Evolutionary conservation across 2,797 vertebrate species (phyloP), one percentile per base, ranked within the genome.

Genomic region (Poeciliopsis turneri): DNA sequence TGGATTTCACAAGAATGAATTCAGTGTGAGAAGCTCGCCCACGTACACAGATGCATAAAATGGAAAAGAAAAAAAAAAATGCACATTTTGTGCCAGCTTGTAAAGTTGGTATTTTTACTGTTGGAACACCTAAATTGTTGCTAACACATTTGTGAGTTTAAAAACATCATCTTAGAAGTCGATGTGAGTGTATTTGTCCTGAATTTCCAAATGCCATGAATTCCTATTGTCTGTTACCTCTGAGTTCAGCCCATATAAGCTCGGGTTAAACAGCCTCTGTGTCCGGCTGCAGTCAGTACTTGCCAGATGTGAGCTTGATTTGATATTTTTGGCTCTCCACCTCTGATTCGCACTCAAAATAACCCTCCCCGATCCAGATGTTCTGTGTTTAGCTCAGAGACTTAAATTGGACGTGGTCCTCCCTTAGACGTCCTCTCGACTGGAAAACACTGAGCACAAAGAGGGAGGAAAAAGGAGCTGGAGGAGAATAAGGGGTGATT

Each of bases 321-420:
- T 90, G 86, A 90, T 92, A 86, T 87, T 77, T 90, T 88, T 92
- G 91, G 87, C 87, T 13, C 51, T 6, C 43, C 53, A 57, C 25
- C 72, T 77, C 81, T 57, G 75, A 55, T 81, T 83, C 61, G 66
- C 78, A 43, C 75, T 79, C 75, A 61, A 43, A 66, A 15, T 57
- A 75, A 76, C 85, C 89, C 84, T 86, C 83, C 75, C 90, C 45
- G 28, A 87, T 92, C 88, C 92, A 94, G 92, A 93, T 94, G 93
- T 93, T 91, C 77, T 69, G 71, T 81, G 87, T 91, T 88, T 78
- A 82, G 84, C 86, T 84, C 81, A 46, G 74, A 83, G 61, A 76
- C 80, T 87, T 85, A 89, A 90, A 81, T 2, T 33, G 77, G 80
- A 83, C 81, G 53, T 76, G 70, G 86, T 86, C 87, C 88, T 84